A percentile compares a stretch with the other conserved stretches of the same genome.
phyloP scores from a whole-genome alignment of 2,113 vertebrate species.

The Hippocampus abdominalis region DNA sequence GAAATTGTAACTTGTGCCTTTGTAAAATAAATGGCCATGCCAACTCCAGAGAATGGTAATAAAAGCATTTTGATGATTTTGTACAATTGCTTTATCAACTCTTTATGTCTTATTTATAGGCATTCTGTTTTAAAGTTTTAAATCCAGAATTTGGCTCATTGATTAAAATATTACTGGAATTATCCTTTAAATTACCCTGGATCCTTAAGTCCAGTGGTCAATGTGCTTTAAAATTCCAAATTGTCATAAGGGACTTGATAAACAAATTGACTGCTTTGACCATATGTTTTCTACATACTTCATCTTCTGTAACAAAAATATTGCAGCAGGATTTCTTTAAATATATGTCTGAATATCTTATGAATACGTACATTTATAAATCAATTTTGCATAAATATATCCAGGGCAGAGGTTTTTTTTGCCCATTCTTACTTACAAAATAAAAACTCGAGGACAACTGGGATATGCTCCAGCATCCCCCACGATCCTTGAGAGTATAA shows the following conservation, averaged over 20 bases:
- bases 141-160: background rate
- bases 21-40: slow-evolving; percentile 1
- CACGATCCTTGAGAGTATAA: too few relatives aligned
- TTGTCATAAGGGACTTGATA: background rate
- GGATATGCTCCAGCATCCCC: too few relatives aligned
- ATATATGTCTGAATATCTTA: too few relatives aligned
- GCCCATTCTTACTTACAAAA: too few relatives aligned
- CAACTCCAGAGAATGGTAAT: slow-evolving; percentile 13
- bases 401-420: too few relatives aligned
- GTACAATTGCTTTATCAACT: background rate
- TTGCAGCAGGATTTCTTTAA: background rate
- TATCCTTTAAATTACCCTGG: background rate
- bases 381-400: background rate
- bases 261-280: background rate
- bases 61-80: slow-evolving; percentile 17
- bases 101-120: background rate
- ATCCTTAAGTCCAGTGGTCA: background rate
- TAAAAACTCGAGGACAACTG: too few relatives aligned
- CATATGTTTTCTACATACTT: too few relatives aligned
- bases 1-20: slow-evolving; percentile 6
- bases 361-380: too few relatives aligned
- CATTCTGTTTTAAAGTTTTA: background rate
- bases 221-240: background rate
- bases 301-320: background rate
- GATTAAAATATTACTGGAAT: background rate